Base-by-base conservation (phyloP, 2,888 invertebrate species). In the Chesias legatella region DNA sequence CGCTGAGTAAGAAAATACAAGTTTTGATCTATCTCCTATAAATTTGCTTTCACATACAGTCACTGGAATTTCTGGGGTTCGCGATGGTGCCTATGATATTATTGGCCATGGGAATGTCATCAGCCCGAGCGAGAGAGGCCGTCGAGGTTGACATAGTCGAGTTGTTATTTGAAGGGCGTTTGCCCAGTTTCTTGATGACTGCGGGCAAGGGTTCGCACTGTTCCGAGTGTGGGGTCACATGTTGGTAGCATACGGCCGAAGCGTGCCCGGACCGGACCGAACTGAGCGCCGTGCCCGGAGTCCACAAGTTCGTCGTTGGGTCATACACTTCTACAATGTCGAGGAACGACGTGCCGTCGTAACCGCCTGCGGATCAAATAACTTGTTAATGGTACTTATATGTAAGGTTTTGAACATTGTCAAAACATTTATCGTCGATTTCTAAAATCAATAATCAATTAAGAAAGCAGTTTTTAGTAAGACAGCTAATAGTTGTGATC, bases 251-350 rank as follows among this genome's bases (percentile, higher is more conserved):
- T 7, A 97, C 95, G 1, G 97, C 96, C 29, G 96, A 94, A 0
- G 97, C 96, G 79, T 97, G 97, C 0, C 98, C 97, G 6, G 97
- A 97, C 33, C 97, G 91, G 6, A 95, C 95, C 3, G 95, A 94
- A 10, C 94, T 92, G 67, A 98, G 91, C 3, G 94, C 90, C 4
- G 93, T 90, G 24, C 95, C 95, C 50, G 91, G 89, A 48, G 90
- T 89, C 98, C 98, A 98, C 9, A 83, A 72, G 78, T 97, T 91
- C 27, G 88, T 89, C 1, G 88, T 83, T 3, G 96, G 95, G 73
- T 97, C 94, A 78, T 95, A 98, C 41, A 96, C 94, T 81, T 98
- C 97, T 10, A 97, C 96, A 33, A 94, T 94, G 48, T 93, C 91
- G 26, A 97, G 85, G 82, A 98, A 97, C 43, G 93, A 91, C 23